phyloP scores from a whole-genome alignment of 2,888 invertebrate genomes.

The Acleris cristana region DNA sequence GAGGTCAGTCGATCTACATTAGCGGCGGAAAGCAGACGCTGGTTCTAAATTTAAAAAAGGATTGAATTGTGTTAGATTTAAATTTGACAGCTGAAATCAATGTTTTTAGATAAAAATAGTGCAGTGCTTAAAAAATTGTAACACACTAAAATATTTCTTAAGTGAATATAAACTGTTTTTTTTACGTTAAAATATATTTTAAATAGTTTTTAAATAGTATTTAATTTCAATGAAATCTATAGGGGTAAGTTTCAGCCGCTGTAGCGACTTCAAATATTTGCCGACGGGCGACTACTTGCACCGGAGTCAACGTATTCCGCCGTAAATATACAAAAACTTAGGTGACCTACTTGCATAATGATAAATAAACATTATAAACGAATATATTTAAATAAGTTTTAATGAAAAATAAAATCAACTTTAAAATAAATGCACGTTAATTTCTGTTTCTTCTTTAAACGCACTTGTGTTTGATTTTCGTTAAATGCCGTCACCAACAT shows the following conservation, averaged over 20 bases:
- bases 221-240: background rate
- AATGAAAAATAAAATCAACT: background rate
- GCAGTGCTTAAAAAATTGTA: slow-evolving; percentile 9
- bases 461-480: too few species aligned
- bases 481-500: too few species aligned
- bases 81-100: background rate
- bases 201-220: background rate
- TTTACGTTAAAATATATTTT: background rate
- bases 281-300: slow-evolving; percentile 24
- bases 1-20: slow-evolving; percentile 75
- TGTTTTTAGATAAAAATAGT: background rate
- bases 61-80: slow-evolving; percentile 14
- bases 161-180: background rate
- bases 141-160: background rate
- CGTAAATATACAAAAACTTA: slow-evolving; percentile 11
- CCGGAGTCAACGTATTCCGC: slow-evolving; percentile 22
- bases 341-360: background rate
- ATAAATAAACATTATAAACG: background rate
- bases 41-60: slow-evolving; percentile 39
- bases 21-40: slow-evolving; percentile 66
- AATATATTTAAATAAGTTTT: background rate
- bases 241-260: slow-evolving; percentile 7
- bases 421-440: background rate
- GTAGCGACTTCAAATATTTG: slow-evolving; percentile 15
- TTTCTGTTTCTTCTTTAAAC: too few species aligned